Evolutionary conservation across 2,797 vertebrate species (phyloP).

Genomic region (Notamacropus eugenii): DNA sequence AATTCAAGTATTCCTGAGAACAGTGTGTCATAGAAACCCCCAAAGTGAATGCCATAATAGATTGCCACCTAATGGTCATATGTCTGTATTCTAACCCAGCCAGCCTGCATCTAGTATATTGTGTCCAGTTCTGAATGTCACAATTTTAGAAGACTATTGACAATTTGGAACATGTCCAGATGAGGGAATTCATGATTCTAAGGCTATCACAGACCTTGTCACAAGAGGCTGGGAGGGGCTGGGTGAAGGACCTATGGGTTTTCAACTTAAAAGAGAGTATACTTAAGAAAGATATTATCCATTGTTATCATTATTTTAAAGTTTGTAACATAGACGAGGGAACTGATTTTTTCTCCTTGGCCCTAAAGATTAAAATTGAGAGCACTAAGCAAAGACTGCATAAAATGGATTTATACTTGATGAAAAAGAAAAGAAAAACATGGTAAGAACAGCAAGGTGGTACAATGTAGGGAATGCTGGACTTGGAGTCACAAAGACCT

Average conservation of each 20-base stretch:
- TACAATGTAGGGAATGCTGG: background rate
- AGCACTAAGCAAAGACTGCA: background rate
- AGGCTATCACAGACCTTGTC: background rate
- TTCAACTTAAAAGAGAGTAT: background rate
- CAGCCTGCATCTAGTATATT: background rate
- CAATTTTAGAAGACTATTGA: background rate
- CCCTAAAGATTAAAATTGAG: background rate
- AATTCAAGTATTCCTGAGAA: background rate
- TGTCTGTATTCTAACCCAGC: background rate
- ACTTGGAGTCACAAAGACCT: background rate
- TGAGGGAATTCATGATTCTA: background rate
- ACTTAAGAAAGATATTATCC: background rate
- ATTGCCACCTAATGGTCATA: background rate
- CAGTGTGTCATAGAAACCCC: background rate
- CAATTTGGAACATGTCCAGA: background rate
- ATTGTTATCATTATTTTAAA: background rate
- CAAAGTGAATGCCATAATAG: background rate
- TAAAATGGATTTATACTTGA: background rate
- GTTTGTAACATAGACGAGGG: background rate
- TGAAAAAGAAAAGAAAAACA: accelerated
- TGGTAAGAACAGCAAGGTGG: background rate
- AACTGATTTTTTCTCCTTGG: background rate
- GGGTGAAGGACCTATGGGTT: background rate
- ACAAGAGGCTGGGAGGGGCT: background rate
- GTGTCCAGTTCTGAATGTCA: background rate